Evolutionary conservation across 2,113 vertebrate species (phyloP), one percentile per base, ranked within the genome.

Genomic region (Psittacus erithacus): DNA sequence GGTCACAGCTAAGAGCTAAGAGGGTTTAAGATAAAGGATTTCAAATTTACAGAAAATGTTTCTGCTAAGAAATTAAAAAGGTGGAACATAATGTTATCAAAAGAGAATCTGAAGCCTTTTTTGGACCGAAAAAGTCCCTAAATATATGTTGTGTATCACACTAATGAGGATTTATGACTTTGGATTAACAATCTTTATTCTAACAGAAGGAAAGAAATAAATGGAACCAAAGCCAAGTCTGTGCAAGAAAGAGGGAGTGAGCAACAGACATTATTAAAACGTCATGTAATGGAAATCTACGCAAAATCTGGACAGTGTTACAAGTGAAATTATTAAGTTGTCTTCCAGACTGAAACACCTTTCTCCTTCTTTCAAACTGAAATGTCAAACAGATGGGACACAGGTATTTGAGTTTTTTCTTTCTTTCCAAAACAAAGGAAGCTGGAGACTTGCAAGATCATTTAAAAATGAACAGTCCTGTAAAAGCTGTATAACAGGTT

Each of bases 61-160:
- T 95, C 64, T 95, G 19, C 53, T 88, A 69, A 96, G 64, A 97
- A 95, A 92, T 96, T 93, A 71, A 94, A 96, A 96, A 90, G 19
- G 22, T 84, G 82, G 38, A 74, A 94, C 73, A 86, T 86, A 92
- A 96, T 81, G 16, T 82, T 96, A 94, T 73, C 60, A 89, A 81
- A 43, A 90, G 82, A 94, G 31, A 89, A 93, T 89, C 55, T 55
- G 15, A 90, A 38, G 16, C 59, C 70, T 96, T 94, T 78, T 16
- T 75, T 70, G 41, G 29, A 43, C 39, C 28, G 17, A 80, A 87
- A 87, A 95, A 90, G 75, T 80, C 33, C 23, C 5, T 81, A 85
- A 92, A 96, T 95, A 73, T 94, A 76, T 65, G 49, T 53, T 88
- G 80, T 91, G 50, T 82, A 88, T 76, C 55, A 28, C 16, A 62